These are phyloP conservation scores for Thereva unica DNA, from an alignment of 2,888 invertebrate species.

Conservation along the genomic window DNA sequence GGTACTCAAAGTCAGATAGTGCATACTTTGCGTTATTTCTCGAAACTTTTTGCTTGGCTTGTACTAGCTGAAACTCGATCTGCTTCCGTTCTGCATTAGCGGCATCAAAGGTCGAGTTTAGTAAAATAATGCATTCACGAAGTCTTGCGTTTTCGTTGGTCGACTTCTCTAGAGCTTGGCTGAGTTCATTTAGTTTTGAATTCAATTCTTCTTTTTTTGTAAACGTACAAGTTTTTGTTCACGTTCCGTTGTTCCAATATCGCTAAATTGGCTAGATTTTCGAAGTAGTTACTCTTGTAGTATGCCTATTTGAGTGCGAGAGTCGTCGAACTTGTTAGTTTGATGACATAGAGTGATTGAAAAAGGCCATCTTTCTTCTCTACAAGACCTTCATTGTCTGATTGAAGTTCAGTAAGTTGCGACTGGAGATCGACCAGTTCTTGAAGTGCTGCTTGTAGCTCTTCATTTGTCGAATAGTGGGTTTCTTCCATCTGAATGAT, in stretches of 20 bases:
- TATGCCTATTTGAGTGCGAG: slow-evolving; percentile 79
- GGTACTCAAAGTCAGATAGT: slow-evolving; percentile 80
- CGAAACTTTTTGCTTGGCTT: slow-evolving; percentile 76
- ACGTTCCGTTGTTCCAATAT: slow-evolving; percentile 71
- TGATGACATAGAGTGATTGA: slow-evolving; percentile 89
- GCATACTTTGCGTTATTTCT: slow-evolving; percentile 87
- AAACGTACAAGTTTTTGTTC: slow-evolving; percentile 83
- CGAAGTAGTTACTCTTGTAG: slow-evolving; percentile 77
- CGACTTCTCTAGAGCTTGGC: slow-evolving; percentile 65
- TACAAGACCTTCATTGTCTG: slow-evolving; percentile 82
- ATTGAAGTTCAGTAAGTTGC: slow-evolving; percentile 82
- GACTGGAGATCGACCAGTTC: slow-evolving; percentile 89
- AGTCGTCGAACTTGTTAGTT: slow-evolving; percentile 88
- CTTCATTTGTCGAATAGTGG: slow-evolving; percentile 80
- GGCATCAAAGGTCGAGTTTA: slow-evolving; percentile 76
- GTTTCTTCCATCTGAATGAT: slow-evolving; percentile 60
- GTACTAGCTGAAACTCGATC: slow-evolving; percentile 72
- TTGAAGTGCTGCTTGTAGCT: slow-evolving; percentile 90
- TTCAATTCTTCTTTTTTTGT: slow-evolving; percentile 79
- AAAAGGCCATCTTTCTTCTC: slow-evolving; percentile 89
- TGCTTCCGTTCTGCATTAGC: slow-evolving; percentile 74
- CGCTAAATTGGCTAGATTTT: slow-evolving; percentile 71
- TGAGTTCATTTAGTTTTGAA: slow-evolving; percentile 69
- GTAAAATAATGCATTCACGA: slow-evolving; percentile 68
- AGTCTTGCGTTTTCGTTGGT: slow-evolving; percentile 69